Evolutionary conservation across 2,888 invertebrate genomes (phyloP).

Genomic region (Theristus sp.): DNA sequence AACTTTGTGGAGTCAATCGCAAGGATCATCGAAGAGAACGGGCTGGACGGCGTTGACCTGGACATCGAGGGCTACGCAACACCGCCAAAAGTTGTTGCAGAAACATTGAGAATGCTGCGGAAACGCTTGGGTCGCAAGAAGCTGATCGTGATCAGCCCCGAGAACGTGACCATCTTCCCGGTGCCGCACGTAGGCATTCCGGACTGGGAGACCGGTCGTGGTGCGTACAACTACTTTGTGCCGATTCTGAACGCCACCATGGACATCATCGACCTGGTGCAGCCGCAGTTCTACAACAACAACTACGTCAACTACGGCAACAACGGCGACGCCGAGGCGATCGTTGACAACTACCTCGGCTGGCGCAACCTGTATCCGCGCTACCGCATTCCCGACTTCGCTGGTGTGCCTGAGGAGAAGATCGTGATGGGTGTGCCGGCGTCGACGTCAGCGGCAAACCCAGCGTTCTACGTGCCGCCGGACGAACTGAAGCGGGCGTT

Average conservation of each 20-base stretch:
- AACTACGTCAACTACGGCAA: not conserved
- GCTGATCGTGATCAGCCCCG: not conserved
- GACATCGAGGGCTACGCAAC: conserved; percentile 2
- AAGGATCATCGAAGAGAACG: conserved; percentile 11
- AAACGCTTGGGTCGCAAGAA: not conserved
- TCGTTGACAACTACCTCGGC: not conserved
- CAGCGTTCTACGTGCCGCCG: not conserved
- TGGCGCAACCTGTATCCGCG: not conserved
- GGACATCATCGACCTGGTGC: not conserved
- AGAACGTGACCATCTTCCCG: not conserved
- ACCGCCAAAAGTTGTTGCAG: not conserved
- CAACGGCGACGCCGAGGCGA: not conserved
- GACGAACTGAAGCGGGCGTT: not conserved
- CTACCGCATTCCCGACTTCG: not conserved
- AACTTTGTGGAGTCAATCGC: conserved; percentile 5
- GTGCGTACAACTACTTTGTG: not conserved
- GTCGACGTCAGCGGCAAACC: not conserved
- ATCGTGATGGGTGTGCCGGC: not conserved
- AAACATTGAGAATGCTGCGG: not conserved
- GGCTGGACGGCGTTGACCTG: conserved; percentile 12
- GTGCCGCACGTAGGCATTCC: not conserved
- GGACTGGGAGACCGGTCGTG: not conserved
- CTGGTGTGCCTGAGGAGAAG: not conserved
- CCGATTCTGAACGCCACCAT: not conserved
- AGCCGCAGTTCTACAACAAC: not conserved